These are phyloP conservation scores for Dryobotodes eremita DNA, from an alignment of 2,888 invertebrate genomes.

Conservation along the genomic window DNA sequence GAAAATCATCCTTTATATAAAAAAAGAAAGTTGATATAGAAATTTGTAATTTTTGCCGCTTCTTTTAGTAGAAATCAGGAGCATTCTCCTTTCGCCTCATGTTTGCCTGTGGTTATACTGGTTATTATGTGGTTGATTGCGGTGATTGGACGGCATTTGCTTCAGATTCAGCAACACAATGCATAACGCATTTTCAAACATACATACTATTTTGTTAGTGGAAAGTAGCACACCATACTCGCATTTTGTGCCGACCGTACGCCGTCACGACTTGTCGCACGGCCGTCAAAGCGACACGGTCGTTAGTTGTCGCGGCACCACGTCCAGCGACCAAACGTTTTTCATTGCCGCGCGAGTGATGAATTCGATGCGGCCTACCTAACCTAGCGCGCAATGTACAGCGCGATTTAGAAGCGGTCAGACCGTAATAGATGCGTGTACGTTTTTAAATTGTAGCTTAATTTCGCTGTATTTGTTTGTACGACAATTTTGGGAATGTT, in stretches of 20 bases:
- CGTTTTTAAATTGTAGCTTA: slow-evolving; percentile 68
- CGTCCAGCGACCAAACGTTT: slow-evolving; percentile 72
- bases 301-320: slow-evolving; percentile 68
- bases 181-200: background rate
- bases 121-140: background rate
- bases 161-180: background rate
- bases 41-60: too few relatives aligned
- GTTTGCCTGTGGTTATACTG: too few relatives aligned
- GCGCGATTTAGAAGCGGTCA: slow-evolving; percentile 68
- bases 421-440: slow-evolving; percentile 64
- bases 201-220: background rate
- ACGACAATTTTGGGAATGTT: slow-evolving; percentile 21
- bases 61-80: background rate
- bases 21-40: too few relatives aligned
- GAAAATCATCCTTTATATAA: too few relatives aligned
- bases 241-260: slow-evolving; percentile 57
- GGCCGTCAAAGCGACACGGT: slow-evolving; percentile 70
- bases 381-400: slow-evolving; percentile 62
- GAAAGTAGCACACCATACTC: background rate
- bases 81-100: background rate
- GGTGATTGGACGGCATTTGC: background rate
- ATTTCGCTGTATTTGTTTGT: slow-evolving; percentile 62
- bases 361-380: slow-evolving; percentile 67
- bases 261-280: slow-evolving; percentile 61
- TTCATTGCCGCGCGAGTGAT: slow-evolving; percentile 71